Percentiles rank a stretch among this genome's conserved stretches.
Conservation (phyloP, 1,140 invertebrate species). For the Drosophila truncata region DNA sequence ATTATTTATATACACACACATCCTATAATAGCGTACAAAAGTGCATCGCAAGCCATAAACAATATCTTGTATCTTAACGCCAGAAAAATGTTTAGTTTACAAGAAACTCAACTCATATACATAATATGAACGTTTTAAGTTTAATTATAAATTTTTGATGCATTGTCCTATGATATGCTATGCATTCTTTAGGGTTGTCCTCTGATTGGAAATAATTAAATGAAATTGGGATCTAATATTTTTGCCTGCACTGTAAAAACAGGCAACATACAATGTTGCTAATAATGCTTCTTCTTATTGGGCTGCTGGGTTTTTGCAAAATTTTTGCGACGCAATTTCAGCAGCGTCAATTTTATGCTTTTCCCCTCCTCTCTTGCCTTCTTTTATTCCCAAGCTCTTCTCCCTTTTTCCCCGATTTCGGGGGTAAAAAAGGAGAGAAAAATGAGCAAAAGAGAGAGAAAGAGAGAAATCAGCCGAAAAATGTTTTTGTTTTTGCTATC, state of each 20-base stretch:
- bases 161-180: too few relatives aligned
- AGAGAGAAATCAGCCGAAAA: slow-evolving; percentile 15
- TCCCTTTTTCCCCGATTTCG: slow-evolving; percentile 10
- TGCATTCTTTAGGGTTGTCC: background rate
- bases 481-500: slow-evolving; percentile 17
- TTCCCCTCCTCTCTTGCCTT: slow-evolving; percentile 5
- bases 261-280: slow-evolving; percentile 45
- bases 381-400: background rate
- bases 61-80: background rate
- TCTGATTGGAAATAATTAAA: background rate
- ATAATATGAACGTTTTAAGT: background rate
- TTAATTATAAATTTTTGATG: background rate
- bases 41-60: background rate
- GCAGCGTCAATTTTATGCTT: slow-evolving; percentile 63
- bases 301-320: slow-evolving; percentile 41
- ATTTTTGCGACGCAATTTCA: slow-evolving; percentile 77
- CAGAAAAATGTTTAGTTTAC: background rate
- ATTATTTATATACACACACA: background rate
- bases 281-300: slow-evolving; percentile 28
- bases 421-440: slow-evolving; percentile 22
- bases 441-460: background rate
- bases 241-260: slow-evolving; percentile 21
- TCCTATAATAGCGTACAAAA: background rate
- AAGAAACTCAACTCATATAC: background rate
- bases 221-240: slow-evolving; percentile 8